Base-by-base conservation (phyloP, 2,888 invertebrate species). In the Idaea dimidiata region DNA sequence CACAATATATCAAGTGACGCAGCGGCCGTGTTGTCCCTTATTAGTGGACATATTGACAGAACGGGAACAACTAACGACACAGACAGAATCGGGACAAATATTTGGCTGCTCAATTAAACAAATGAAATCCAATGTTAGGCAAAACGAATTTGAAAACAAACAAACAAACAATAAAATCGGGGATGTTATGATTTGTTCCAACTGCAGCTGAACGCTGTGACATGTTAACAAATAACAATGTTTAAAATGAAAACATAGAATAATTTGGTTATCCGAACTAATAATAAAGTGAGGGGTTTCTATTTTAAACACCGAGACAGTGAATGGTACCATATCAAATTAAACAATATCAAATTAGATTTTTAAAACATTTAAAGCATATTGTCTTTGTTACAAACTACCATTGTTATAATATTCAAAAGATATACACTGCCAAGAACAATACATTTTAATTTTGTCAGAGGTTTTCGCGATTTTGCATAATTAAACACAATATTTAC, bases 21-120 rank as follows among this genome's bases (percentile, higher is more conserved):
- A 76, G 66, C 74, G 71, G 43, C 75, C 75, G 74, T 79, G 79
- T 77, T 81, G 81, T 83, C 82, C 79, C 84, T 82, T 86, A 82
- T 83, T 83, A 83, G 81, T 82, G 82, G 79, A 85, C 78, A 74
- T 89, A 87, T 89, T 89, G 89, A 89, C 88, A 86, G 82, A 83
- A 83, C 80, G 77, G 81, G 84, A 82, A 86, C 84, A 82, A 84
- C 88, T 88, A 88, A 87, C 87, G 85, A 82, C 84, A 80, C 78
- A 72, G 81, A 81, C 83, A 75, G 81, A 83, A 87, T 80, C 80
- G 76, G 78, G 62, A 70, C 87, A 88, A 90, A 90, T 88, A 88
- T 89, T 88, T 86, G 83, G 78, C 67, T 80, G 83, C 82, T 79
- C 85, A 88, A 89, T 89, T 88, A 88, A 85, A 87, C 84, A 87